These are phyloP conservation scores for Battus philenor DNA, from an alignment of 1,140 invertebrate species.

Conservation along the genomic window DNA sequence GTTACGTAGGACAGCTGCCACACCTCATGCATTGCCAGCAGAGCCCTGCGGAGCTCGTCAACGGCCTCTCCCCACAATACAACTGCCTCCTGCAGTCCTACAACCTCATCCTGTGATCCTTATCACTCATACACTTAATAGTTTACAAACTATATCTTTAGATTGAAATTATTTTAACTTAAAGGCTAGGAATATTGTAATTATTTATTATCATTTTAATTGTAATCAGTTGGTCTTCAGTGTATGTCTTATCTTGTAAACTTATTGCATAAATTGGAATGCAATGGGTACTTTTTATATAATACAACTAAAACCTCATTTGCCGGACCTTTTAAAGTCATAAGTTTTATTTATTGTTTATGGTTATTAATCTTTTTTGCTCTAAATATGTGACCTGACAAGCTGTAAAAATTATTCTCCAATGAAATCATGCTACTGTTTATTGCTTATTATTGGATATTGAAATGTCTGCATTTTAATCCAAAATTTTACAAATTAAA, in stretches of 20 bases:
- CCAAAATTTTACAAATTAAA: too few species aligned
- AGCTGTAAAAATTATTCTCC: too few species aligned
- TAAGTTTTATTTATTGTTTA: too few species aligned
- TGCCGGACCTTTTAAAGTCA: too few species aligned
- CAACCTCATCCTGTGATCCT: conserved; percentile 64
- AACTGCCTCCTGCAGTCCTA: conserved; percentile 25
- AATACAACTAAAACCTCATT: too few species aligned
- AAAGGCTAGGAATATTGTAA: conserved; percentile 40
- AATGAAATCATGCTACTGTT: too few species aligned
- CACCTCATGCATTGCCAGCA: conserved; percentile 52
- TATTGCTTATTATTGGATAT: too few species aligned
- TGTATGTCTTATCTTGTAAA: conserved; percentile 40
- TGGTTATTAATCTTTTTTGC: too few species aligned
- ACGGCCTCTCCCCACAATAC: conserved; percentile 45
- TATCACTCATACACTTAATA: conserved; percentile 61
- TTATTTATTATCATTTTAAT: conserved; percentile 49
- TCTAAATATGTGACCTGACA: too few species aligned
- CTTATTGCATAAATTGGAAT: too few species aligned
- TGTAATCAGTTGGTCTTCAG: conserved; percentile 41
- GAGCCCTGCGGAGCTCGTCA: conserved; percentile 63
- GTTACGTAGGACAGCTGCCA: conserved; percentile 53
- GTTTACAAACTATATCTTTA: conserved; percentile 67
- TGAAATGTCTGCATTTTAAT: too few species aligned
- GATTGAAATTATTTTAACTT: conserved; percentile 51
- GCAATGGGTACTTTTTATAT: too few species aligned